Evolutionary conservation across 2,113 vertebrate genomes (phyloP).

Genomic region (Melospiza melodia): DNA sequence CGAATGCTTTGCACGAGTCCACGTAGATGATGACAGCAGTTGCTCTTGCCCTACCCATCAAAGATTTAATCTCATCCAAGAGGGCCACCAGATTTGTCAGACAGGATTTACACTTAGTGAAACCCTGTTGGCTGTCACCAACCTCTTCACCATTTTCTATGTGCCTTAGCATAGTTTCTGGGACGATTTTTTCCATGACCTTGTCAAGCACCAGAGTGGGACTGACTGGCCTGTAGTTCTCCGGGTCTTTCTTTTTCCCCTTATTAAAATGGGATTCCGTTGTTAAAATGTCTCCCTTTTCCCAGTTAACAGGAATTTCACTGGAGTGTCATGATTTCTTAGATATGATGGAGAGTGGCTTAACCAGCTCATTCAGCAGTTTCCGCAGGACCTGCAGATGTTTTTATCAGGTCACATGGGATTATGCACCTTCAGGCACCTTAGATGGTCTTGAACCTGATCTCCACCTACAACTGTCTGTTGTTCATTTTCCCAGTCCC

Average conservation of each 20-base stretch:
- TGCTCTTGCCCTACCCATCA: background rate
- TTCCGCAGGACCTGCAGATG: accelerated
- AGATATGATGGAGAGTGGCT: background rate
- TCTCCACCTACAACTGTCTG: background rate
- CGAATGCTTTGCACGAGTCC: accelerated
- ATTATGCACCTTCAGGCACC: background rate
- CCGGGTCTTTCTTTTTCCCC: background rate
- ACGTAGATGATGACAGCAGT: too few relatives aligned
- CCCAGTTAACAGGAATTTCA: background rate
- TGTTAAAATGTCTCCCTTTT: background rate
- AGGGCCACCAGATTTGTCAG: background rate
- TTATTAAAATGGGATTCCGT: background rate
- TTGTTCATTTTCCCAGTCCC: background rate
- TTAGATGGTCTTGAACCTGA: background rate
- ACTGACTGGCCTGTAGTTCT: background rate
- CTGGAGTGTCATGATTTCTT: background rate
- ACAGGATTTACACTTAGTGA: background rate
- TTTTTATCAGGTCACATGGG: background rate
- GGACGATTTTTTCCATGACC: background rate
- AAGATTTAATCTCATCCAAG: background rate
- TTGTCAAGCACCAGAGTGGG: background rate
- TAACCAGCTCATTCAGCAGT: background rate
- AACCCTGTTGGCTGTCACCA: background rate
- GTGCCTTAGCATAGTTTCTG: accelerated
- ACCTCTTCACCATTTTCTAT: background rate